Percentiles rank a stretch among this genome's conserved stretches.
These are phyloP conservation scores for Pteronotus mesoamericanus DNA, from an alignment of 2,797 vertebrate genomes.

Conservation along the genomic window DNA sequence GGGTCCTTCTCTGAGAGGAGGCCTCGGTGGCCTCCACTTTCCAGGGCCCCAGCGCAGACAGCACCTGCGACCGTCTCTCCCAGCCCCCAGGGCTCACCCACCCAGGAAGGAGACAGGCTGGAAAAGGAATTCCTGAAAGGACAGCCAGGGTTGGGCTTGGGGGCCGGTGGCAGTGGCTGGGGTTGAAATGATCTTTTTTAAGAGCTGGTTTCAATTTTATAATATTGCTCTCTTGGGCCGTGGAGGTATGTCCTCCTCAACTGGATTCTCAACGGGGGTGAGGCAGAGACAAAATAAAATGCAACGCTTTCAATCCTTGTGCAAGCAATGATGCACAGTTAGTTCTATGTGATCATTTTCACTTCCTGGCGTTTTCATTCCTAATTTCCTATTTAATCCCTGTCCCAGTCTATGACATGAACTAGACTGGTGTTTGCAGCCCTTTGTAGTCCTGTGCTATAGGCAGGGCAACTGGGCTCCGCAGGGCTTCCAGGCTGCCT, in stretches of 20 bases:
- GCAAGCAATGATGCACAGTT: fast-evolving
- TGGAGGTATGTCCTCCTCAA: not conserved
- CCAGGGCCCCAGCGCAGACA: not conserved
- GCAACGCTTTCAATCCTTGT: not conserved
- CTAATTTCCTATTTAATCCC: not conserved
- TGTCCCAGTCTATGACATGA: not conserved
- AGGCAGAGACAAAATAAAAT: not conserved
- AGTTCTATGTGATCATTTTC: fast-evolving
- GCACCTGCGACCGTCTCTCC: not conserved
- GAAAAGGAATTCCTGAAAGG: not conserved
- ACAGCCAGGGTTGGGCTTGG: not conserved
- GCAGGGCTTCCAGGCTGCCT: not conserved
- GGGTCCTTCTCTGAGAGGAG: not conserved
- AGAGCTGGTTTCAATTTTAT: not conserved
- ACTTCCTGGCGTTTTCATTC: not conserved
- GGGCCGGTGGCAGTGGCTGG: not conserved
- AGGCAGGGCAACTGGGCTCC: fast-evolving
- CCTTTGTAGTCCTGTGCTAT: not conserved
- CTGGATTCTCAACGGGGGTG: not conserved
- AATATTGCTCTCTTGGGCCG: not conserved
- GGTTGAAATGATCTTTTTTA: not conserved
- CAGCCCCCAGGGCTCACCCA: not conserved
- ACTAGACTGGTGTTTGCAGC: fast-evolving
- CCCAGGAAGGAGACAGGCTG: not conserved
- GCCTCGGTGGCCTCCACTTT: not conserved